Evolutionary conservation across 2,797 vertebrate genomes (phyloP).

Genomic region (Eutrigla gurnardus): DNA sequence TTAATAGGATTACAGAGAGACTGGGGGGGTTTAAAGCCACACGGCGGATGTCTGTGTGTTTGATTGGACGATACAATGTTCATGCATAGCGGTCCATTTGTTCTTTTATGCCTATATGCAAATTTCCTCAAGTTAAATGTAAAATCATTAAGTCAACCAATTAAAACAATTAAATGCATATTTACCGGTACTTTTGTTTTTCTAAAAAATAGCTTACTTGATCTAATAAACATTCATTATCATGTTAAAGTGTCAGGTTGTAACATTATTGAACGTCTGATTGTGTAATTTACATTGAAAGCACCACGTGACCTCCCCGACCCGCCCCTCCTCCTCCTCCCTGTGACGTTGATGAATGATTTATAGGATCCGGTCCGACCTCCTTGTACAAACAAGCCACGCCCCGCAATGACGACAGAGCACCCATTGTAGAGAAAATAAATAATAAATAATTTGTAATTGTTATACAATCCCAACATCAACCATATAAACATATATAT

Average conservation of each 20-base stretch:
- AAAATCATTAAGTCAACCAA: neutral
- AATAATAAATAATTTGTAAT: no score
- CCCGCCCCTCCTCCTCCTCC: no score
- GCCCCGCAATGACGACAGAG: neutral
- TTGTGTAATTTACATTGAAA: neutral
- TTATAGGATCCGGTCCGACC: no score
- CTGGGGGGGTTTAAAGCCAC: neutral
- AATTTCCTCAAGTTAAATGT: neutral
- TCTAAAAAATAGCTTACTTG: neutral
- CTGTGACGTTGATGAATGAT: no score
- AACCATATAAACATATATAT: no score
- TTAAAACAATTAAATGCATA: neutral
- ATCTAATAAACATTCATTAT: neutral
- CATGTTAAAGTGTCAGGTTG: neutral
- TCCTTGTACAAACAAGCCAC: conserved; percentile 1
- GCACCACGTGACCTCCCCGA: neutral
- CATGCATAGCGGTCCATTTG: neutral
- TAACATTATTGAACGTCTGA: neutral
- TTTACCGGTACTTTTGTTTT: neutral
- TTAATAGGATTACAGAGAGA: conserved; percentile 63
- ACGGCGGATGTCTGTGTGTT: conserved; percentile 17
- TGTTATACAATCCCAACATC: no score
- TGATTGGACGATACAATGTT: conserved; percentile 20
- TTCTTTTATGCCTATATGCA: neutral
- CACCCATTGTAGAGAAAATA: neutral